phyloP scores from a whole-genome alignment of 2,797 vertebrate species.

The Helostoma temminkii region DNA sequence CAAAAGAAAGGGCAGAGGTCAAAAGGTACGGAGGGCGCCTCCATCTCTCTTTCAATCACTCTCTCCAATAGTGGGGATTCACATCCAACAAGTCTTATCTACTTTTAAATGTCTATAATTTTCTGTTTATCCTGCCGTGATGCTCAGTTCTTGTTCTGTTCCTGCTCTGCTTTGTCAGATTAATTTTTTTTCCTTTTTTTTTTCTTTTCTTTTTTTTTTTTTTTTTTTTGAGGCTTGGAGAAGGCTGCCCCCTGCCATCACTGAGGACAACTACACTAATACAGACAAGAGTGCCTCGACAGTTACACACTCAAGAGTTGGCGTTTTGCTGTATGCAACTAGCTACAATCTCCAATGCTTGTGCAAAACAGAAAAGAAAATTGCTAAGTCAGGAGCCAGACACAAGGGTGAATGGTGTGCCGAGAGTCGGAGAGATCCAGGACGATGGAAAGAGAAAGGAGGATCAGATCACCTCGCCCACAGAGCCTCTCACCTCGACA shows the following conservation, averaged over 20 bases:
- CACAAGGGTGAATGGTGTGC: constrained; percentile 69
- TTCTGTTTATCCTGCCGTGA: constrained; percentile 50
- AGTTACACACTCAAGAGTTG: constrained; percentile 77
- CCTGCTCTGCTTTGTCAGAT: constrained; percentile 58
- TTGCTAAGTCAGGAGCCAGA: constrained; percentile 74
- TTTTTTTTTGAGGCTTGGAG: constrained; percentile 70
- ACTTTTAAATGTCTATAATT: constrained; percentile 61
- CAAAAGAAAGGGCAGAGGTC: constrained; percentile 88
- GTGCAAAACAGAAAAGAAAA: constrained; percentile 81
- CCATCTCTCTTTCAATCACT: constrained; percentile 75
- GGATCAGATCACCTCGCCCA: constrained; percentile 60
- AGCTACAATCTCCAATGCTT: constrained; percentile 80
- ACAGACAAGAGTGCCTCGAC: constrained; percentile 81
- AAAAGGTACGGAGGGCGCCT: constrained; percentile 83
- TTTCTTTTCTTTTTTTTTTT: constrained; percentile 22
- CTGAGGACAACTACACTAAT: constrained; percentile 81
- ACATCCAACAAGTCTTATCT: constrained; percentile 71
- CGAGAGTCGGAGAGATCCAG: constrained; percentile 67
- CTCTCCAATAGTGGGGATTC: constrained; percentile 58
- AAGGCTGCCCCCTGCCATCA: constrained; percentile 75
- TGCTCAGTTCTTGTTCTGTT: constrained; percentile 42
- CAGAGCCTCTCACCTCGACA: constrained; percentile 73
- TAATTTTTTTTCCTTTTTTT: no score
- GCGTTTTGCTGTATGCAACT: constrained; percentile 76
- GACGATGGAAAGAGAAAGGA: constrained; percentile 68